Conservation (phyloP, 1,140 invertebrate species). For the Sycobia sp. region DNA sequence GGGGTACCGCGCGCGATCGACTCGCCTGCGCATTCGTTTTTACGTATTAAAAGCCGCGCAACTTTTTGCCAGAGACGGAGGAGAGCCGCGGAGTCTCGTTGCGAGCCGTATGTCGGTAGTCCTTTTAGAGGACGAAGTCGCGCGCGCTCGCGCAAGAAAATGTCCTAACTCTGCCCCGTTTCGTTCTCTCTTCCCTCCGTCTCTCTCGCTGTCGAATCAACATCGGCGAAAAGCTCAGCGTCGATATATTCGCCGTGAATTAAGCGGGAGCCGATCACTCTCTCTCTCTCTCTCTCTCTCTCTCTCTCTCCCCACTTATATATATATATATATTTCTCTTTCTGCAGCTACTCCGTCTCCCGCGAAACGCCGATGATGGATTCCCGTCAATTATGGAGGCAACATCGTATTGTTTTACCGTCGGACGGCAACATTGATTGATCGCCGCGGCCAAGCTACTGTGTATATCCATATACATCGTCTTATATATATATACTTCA, state of each 20-base stretch:
- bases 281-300: background rate
- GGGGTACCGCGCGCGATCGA: background rate
- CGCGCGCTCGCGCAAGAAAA: constrained; percentile 16
- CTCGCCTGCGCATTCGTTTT: too few relatives aligned
- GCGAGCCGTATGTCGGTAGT: background rate
- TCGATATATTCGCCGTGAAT: background rate
- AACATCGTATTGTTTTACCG: constrained; percentile 63
- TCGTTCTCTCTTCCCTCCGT: background rate
- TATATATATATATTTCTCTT: too few relatives aligned
- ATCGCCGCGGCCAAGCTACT: constrained; percentile 44
- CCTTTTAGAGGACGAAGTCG: background rate
- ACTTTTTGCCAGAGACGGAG: constrained; percentile 23
- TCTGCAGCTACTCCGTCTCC: constrained; percentile 7
- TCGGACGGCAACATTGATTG: constrained; percentile 60
- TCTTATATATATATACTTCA: too few relatives aligned
- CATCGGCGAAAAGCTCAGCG: constrained; percentile 13
- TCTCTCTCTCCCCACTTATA: background rate
- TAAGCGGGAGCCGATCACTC: constrained; percentile 16
- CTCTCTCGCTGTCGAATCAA: background rate
- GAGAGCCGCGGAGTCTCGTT: too few relatives aligned
- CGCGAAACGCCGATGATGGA: constrained; percentile 59
- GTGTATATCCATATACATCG: too few relatives aligned
- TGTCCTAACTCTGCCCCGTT: too few relatives aligned
- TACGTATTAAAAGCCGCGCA: too few relatives aligned
- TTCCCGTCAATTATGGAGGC: constrained; percentile 62